A percentile compares a stretch with the other conserved stretches of the same genome.
Conservation (phyloP, 1,140 invertebrate genomes). For the Calephelis virginiensis region DNA sequence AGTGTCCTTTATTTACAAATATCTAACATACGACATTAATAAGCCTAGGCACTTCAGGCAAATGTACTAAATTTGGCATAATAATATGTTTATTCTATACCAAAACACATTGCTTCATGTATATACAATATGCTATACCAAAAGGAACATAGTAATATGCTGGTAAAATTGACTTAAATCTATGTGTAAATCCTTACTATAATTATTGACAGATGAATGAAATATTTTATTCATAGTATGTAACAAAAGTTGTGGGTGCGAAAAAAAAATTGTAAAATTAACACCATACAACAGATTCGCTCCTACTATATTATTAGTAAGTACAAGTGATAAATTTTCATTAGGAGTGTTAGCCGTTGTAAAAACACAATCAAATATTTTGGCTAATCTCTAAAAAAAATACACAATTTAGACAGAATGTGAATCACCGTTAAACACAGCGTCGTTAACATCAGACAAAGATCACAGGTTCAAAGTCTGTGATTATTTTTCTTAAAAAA, state of each 20-base stretch:
- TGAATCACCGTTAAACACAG: too few relatives aligned
- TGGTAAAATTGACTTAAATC: slow-evolving; percentile 26
- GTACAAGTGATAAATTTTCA: background rate
- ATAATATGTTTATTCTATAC: slow-evolving; percentile 32
- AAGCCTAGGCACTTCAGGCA: slow-evolving; percentile 64
- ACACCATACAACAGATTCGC: background rate
- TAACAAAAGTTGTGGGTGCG: background rate
- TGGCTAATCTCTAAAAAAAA: too few relatives aligned
- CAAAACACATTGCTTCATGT: slow-evolving; percentile 23
- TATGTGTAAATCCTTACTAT: slow-evolving; percentile 41
- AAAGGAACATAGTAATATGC: slow-evolving; percentile 25
- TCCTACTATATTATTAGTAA: background rate
- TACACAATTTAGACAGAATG: too few relatives aligned
- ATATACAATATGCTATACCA: slow-evolving; percentile 13
- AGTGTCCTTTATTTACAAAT: background rate
- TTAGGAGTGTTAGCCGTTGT: background rate
- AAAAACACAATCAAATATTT: background rate
- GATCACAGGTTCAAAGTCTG: too few relatives aligned
- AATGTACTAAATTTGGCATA: slow-evolving; percentile 51
- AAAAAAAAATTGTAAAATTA: background rate
- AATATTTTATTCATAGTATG: background rate
- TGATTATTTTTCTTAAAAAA: too few relatives aligned
- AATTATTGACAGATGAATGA: background rate
- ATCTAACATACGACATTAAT: slow-evolving; percentile 24
- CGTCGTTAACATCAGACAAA: too few relatives aligned